Evolutionary conservation across 2,113 vertebrate genomes (phyloP).

Genomic region (Plestiodon gilberti): DNA sequence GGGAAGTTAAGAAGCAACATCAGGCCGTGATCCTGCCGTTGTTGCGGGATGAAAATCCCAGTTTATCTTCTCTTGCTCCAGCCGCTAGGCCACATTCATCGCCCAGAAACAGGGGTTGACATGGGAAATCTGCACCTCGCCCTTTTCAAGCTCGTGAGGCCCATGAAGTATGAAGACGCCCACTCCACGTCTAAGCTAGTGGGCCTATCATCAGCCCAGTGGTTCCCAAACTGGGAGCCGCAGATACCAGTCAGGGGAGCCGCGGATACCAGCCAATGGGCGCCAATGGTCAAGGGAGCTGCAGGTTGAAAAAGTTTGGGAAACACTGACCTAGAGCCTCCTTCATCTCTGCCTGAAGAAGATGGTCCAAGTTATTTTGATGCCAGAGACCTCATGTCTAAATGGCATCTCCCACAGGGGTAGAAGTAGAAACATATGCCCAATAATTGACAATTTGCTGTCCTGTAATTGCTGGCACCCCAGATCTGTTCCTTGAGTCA

Average conservation of each 20-base stretch:
- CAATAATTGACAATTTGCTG: not conserved
- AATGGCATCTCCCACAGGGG: not conserved
- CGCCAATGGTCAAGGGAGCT: too few species aligned
- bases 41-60: not conserved
- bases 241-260: too few species aligned
- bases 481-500: not conserved
- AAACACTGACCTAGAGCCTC: not conserved
- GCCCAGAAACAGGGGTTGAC: not conserved
- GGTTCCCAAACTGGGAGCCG: too few species aligned
- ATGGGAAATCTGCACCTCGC: not conserved
- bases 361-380: not conserved
- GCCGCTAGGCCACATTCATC: not conserved
- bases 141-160: not conserved
- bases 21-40: not conserved
- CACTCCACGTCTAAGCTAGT: not conserved
- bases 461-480: not conserved
- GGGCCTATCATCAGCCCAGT: not conserved
- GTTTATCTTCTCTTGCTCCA: not conserved
- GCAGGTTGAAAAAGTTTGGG: too few species aligned
- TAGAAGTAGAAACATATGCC: not conserved
- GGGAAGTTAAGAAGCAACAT: not conserved
- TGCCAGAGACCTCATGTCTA: not conserved
- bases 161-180: not conserved
- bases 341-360: not conserved
- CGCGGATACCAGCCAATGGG: too few species aligned